phyloP scores from a whole-genome alignment of 2,888 invertebrate genomes.

The Athalia rosae region DNA sequence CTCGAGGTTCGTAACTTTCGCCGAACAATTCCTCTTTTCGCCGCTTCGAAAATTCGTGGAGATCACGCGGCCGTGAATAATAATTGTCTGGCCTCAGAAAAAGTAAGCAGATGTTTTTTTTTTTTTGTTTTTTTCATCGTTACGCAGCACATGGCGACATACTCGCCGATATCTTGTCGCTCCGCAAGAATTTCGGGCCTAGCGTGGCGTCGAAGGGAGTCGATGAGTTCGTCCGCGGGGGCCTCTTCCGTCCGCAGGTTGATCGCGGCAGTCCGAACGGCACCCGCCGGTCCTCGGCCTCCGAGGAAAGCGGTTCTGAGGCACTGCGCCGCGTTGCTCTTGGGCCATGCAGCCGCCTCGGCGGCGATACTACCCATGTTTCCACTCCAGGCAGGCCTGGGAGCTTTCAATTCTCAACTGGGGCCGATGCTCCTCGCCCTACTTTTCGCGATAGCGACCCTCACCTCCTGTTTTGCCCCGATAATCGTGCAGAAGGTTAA shows the following conservation, averaged over 20 bases:
- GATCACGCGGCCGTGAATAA: too few relatives aligned
- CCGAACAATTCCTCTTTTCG: neutral
- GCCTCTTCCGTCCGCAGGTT: slow-evolving; percentile 83
- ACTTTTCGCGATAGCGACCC: slow-evolving; percentile 63
- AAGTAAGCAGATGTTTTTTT: neutral
- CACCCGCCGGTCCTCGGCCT: slow-evolving; percentile 67
- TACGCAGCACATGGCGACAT: slow-evolving; percentile 75
- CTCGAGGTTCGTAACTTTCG: slow-evolving; percentile 62
- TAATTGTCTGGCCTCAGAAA: neutral
- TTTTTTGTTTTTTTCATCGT: too few relatives aligned
- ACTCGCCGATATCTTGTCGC: slow-evolving; percentile 78
- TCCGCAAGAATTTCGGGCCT: slow-evolving; percentile 70
- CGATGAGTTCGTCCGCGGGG: slow-evolving; percentile 76
- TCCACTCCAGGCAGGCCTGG: slow-evolving; percentile 75
- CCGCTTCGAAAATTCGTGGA: neutral
- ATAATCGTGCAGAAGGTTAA: slow-evolving; percentile 76
- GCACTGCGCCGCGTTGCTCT: slow-evolving; percentile 72
- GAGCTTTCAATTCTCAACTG: slow-evolving; percentile 73
- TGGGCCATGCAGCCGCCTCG: slow-evolving; percentile 79
- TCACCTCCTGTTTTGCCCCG: slow-evolving; percentile 72
- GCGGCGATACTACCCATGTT: slow-evolving; percentile 80
- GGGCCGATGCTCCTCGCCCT: slow-evolving; percentile 71
- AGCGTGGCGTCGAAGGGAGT: slow-evolving; percentile 75
- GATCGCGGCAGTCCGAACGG: slow-evolving; percentile 75
- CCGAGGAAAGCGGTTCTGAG: slow-evolving; percentile 66